Base-by-base conservation (phyloP, 1,140 invertebrate genomes). In the Neuroterus valhalla region DNA sequence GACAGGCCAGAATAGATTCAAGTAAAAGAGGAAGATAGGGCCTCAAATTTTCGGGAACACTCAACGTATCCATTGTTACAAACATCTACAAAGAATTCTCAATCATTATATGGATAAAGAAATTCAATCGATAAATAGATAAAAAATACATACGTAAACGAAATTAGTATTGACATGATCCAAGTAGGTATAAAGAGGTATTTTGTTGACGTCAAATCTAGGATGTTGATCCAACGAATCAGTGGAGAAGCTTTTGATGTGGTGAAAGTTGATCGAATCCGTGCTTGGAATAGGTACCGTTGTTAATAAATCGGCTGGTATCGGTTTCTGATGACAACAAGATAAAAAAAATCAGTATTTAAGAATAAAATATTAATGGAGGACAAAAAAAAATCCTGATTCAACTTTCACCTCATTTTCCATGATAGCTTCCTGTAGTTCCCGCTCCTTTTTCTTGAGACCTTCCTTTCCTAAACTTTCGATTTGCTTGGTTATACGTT, bases 131-230 rank as follows among this genome's bases (percentile, higher is more conserved):
- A 75, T 42, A 14, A 44, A 45, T 8, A 66, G 52, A 38, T 26
- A 66, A 67, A 66, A 38, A 19, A 76, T 67, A 93, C 94, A 92
- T 87, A 97, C 96, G 89, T 96, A 95, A 77, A 97, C 92, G 91
- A 97, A 97, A 84, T 96, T 96, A 1, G 95, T 96, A 73, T 94
- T 93, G 14, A 96, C 89, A 82, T 96, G 92, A 91, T 97, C 94
- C 62, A 97, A 89, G 78, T 95, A 93, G 2, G 95, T 94, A 82
- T 92, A 94, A 68, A 96, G 90, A 19, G 95, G 95, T n/a, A 95
- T 85, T 52, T 93, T 89, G 11, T 88, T 86, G 11, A 95, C 87
- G 83, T 93, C 91, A 76, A 96, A 93, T 79, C 91, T 85, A 4
- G 92, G 87, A 84, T 93, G 92, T 72, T 92, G 87, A 15, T 91